Base-by-base conservation (phyloP, 2,797 vertebrate species). In the Craterocephalus amniculus region DNA sequence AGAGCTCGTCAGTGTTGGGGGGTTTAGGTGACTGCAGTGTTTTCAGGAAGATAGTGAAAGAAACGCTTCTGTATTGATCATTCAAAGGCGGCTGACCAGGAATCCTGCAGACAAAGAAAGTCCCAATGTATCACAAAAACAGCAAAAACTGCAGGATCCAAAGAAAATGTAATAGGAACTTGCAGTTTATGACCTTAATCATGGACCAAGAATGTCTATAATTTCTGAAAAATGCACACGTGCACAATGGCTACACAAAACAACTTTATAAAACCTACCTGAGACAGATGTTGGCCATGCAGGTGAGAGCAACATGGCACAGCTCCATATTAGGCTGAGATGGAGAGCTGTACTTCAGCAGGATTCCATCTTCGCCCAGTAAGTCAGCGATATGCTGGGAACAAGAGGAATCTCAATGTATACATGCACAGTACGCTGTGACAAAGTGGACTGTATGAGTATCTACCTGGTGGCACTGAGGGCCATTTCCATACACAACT, bases 231-330 rank as follows among this genome's bases (percentile, higher is more conserved):
- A 51, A 51, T 48, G 4, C 20, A n/a, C 11, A 13, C 24, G 26
- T 5, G 12, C n/a, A 22, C 20, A 24, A 31, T 31, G 29, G 29
- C 29, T 31, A 31, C 29, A 31, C 29, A 31, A 49, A 1, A 9
- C 9, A 29, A 22, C 8, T 60, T 32, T 51, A 62, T 4, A 0
- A 58, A 63, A 55, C 81, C 67, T 90, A 99, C 98, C 97, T 93
- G 83, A 99, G 94, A 60, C 97, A 99, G 34, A 99, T 88, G 87
- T 97, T 99, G 27, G 96, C 96, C 95, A 98, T 95, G 87, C 95
- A 94, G 66, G 95, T 96, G 1, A 99, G 89, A 0, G 97, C 95
- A 22, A 95, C 94, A n/a, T 95, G 95, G 43, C 94, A 87, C 34
- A 97, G 83, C 70, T 98, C 97, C 70, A 93, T 75, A 16, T 97